Conservation (phyloP, 2,888 invertebrate genomes). For the Netelia fuscicornis region DNA sequence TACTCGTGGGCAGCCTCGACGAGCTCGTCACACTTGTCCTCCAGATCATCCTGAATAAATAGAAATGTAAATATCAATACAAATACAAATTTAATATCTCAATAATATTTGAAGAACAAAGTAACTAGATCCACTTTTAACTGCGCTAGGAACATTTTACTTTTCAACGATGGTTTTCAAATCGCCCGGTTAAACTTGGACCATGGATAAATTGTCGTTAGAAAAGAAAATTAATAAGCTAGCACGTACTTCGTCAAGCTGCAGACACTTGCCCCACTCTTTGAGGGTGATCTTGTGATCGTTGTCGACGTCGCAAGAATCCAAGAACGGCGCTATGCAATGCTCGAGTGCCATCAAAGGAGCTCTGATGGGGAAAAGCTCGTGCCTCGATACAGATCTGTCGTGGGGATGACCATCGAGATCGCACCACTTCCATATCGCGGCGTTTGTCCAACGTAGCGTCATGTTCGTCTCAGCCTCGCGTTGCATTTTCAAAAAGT, state of each 20-base stretch:
- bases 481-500: constrained; percentile 94
- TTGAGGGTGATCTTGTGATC: constrained; percentile 95
- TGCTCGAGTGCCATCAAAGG: constrained; percentile 98
- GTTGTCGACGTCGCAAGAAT: constrained; percentile 94
- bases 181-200: too few species aligned
- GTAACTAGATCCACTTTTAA: background rate
- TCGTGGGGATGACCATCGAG: constrained; percentile 97
- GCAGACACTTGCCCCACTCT: constrained; percentile 97
- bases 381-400: constrained; percentile 95
- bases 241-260: constrained; percentile 90
- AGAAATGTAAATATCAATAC: constrained; percentile 24
- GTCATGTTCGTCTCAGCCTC: constrained; percentile 95
- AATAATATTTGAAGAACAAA: background rate
- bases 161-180: too few species aligned
- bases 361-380: constrained; percentile 97
- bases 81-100: background rate
- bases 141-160: too few species aligned
- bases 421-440: constrained; percentile 99
- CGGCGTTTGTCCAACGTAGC: constrained; percentile 95
- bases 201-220: too few species aligned
- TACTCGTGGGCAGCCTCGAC: constrained; percentile 84
- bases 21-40: constrained; percentile 93
- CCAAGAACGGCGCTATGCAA: constrained; percentile 98
- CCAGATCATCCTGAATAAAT: constrained; percentile 89
- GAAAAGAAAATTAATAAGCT: background rate